Evolutionary conservation across 2,888 invertebrate genomes (phyloP).

Genomic region (Ferrisia virgata): DNA sequence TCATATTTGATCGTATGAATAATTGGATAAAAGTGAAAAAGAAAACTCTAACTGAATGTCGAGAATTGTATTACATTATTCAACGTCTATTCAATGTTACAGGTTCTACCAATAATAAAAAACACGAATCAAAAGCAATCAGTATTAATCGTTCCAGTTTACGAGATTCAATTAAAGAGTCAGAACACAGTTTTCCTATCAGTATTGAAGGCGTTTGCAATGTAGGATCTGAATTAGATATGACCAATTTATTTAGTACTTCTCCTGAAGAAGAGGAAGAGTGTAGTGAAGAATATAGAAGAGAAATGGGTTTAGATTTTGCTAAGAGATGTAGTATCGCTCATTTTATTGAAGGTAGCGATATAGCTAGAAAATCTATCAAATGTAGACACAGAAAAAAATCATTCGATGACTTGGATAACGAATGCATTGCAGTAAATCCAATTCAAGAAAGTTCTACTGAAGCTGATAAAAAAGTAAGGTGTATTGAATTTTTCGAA

Average conservation of each 20-base stretch:
- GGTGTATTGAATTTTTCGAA: neutral
- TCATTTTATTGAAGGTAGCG: constrained; percentile 75
- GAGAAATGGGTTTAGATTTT: constrained; percentile 49
- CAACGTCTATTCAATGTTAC: neutral
- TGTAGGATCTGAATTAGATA: constrained; percentile 49
- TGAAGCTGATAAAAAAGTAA: constrained; percentile 28
- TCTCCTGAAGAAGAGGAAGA: constrained; percentile 50
- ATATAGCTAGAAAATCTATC: constrained; percentile 75
- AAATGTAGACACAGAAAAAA: constrained; percentile 54
- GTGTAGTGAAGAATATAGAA: constrained; percentile 50
- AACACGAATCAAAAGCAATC: neutral
- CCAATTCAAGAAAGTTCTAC: neutral
- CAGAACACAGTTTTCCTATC: constrained; percentile 40
- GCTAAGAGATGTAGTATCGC: constrained; percentile 67
- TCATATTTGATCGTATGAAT: neutral
- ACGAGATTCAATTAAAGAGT: constrained; percentile 41
- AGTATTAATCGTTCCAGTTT: constrained; percentile 36
- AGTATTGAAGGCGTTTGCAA: constrained; percentile 43
- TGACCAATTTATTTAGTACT: constrained; percentile 51
- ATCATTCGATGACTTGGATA: constrained; percentile 47
- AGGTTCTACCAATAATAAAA: constrained; percentile 31
- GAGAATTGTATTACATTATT: neutral
- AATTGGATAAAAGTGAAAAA: neutral
- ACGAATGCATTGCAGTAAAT: constrained; percentile 32
- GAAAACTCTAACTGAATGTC: neutral